phyloP scores from a whole-genome alignment of 2,797 vertebrate species.

The Sciurus carolinensis region DNA sequence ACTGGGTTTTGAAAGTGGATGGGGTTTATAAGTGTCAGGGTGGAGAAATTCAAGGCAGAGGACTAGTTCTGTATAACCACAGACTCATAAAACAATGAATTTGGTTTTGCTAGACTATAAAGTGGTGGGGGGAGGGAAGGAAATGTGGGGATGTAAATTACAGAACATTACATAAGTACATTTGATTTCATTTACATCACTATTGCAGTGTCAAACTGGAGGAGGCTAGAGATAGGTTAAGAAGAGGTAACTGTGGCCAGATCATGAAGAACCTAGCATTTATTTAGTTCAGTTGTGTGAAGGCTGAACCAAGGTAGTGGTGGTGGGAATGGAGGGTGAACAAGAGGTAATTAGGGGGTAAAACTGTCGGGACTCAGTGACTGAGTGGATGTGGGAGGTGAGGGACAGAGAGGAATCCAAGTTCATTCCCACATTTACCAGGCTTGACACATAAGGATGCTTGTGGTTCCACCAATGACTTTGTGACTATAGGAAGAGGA shows the following conservation, averaged over 20 bases:
- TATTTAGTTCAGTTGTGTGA: conserved; percentile 55
- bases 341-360: conserved; percentile 61
- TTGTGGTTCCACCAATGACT: background rate
- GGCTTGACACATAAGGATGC: background rate
- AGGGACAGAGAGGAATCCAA: conserved; percentile 22
- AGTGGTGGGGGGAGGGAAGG: background rate
- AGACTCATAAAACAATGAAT: background rate
- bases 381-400: conserved; percentile 53
- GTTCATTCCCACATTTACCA: background rate
- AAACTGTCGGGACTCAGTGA: conserved; percentile 10
- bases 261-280: conserved; percentile 35
- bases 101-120: conserved; percentile 47
- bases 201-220: conserved; percentile 7
- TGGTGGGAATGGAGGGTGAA: conserved; percentile 57
- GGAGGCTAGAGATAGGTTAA: background rate
- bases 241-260: conserved; percentile 55
- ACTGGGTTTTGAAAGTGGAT: background rate
- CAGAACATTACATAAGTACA: background rate
- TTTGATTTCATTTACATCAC: conserved; percentile 64
- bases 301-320: conserved; percentile 52
- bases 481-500: background rate
- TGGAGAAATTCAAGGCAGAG: background rate
- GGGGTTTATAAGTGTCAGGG: background rate
- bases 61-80: background rate
- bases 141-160: background rate